A percentile compares a stretch with the other conserved stretches of the same genome.
These are phyloP conservation scores for Mastacembelus armatus DNA, from an alignment of 2,797 vertebrate species.

Conservation along the genomic window DNA sequence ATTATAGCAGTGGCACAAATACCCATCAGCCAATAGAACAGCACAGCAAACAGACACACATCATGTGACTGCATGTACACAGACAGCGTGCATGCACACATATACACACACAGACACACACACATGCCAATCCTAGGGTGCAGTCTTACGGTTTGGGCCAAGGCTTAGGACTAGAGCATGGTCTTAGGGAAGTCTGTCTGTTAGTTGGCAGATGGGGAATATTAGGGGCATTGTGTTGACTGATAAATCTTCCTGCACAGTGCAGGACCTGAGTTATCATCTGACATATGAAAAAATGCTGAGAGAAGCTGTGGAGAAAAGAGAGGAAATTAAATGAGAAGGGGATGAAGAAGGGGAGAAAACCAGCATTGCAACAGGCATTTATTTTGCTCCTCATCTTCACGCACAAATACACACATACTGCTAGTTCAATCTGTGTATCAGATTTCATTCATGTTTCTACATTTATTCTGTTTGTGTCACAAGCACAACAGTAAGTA, in stretches of 20 bases:
- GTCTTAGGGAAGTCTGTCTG: conserved; percentile 64
- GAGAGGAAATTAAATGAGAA: conserved; percentile 70
- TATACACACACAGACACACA: neutral
- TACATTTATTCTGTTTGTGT: conserved; percentile 55
- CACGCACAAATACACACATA: conserved; percentile 46
- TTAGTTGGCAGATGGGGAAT: conserved; percentile 62
- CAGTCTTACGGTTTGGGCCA: conserved; percentile 55
- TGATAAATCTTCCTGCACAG: conserved; percentile 78
- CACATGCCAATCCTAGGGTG: conserved; percentile 43
- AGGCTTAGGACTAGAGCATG: conserved; percentile 55
- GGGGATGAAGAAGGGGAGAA: conserved; percentile 49
- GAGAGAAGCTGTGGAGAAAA: conserved; percentile 66
- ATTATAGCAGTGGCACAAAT: conserved; percentile 52
- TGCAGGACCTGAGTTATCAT: conserved; percentile 78
- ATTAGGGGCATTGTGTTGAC: conserved; percentile 72
- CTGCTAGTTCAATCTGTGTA: conserved; percentile 44
- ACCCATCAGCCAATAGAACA: conserved; percentile 33
- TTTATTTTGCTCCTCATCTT: conserved; percentile 51
- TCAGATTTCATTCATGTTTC: conserved; percentile 58
- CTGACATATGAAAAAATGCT: conserved; percentile 81
- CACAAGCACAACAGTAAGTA: conserved; percentile 46
- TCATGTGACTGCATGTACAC: conserved; percentile 36
- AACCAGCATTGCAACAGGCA: conserved; percentile 48
- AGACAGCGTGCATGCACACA: too few relatives aligned
- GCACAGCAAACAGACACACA: conserved; percentile 11